These are phyloP conservation scores for Etheostoma spectabile DNA, from an alignment of 2,113 vertebrate species.

Conservation along the genomic window DNA sequence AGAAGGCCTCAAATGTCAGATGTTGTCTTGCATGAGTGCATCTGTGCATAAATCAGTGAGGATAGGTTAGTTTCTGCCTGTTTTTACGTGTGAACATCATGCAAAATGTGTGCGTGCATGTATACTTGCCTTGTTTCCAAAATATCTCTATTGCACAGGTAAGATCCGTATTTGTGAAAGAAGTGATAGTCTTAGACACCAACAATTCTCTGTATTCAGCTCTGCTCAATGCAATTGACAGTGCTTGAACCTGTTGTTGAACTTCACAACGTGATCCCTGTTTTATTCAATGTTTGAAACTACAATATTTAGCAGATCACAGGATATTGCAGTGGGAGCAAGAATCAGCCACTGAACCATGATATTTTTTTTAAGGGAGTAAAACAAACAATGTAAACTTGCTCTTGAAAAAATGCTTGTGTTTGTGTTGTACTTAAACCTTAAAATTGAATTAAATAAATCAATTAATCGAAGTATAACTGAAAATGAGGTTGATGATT, in stretches of 20 bases:
- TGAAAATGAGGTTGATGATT: too few relatives aligned
- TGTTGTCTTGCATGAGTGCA: conserved; percentile 48
- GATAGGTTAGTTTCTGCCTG: conserved; percentile 15
- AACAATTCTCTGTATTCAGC: not conserved
- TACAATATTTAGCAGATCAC: not conserved
- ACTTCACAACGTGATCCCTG: not conserved
- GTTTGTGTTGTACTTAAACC: too few relatives aligned
- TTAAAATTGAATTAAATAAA: too few relatives aligned
- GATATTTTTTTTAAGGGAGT: conserved; percentile 4
- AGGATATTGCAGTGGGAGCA: not conserved
- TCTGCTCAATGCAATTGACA: conserved; percentile 7
- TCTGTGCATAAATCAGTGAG: conserved; percentile 55
- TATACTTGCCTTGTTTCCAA: conserved; percentile 2
- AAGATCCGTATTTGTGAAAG: not conserved
- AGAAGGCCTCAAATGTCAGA: conserved; percentile 50
- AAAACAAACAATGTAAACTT: conserved; percentile 7
- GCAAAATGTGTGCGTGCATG: not conserved
- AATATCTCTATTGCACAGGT: not conserved
- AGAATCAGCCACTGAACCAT: not conserved
- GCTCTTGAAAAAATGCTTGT: not conserved
- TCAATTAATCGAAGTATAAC: too few relatives aligned
- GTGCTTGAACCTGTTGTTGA: not conserved
- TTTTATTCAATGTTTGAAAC: not conserved
- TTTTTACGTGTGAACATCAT: not conserved
- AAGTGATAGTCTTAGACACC: not conserved